Base-by-base conservation (phyloP, 2,113 vertebrate species). In the Ursus arctos region DNA sequence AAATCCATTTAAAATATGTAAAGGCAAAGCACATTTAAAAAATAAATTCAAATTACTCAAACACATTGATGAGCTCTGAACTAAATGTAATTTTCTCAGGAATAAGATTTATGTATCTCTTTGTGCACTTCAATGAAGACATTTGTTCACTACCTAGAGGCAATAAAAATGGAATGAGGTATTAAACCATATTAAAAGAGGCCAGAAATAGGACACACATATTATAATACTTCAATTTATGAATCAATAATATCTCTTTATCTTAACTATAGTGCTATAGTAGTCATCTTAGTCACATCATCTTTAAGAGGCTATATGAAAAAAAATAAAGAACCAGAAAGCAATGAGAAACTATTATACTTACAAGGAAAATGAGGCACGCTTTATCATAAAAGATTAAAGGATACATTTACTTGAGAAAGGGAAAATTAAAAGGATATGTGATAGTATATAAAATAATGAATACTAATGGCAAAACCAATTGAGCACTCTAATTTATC, bases 1-100 rank as follows among this genome's bases (percentile, higher is more conserved):
- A 94, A 97, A 97, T 88, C 21, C 28, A 94, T 83, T 97, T 95
- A 91, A 98, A 98, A 97, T 90, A 98, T 69, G 88, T 84, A 97
- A 94, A 96, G 43, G 55, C 51, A 96, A 97, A 96, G 53, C 40
- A 96, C 76, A 82, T 69, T 97, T 92, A n/a, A 97, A 98, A 97
- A 98, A 96, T 93, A 97, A 97, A 97, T 96, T 98, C 65, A 96
- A 85, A 97, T 94, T 92, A 94, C n/a, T 97, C 43, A 95, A 82
- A 86, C 72, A 91, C 63, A 79, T 49, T 95, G 94, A 97, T 93
- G 65, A 97, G 80, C 47, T 94, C 94, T 88, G 91, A 92, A 96
- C 53, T 97, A 97, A 96, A 95, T 69, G 71, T 92, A 92, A 96
- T 98, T 98, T 98, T 97, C 92, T 95, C 71, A 83, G 80, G 59